Base-by-base conservation (phyloP, 2,113 vertebrate species). In the Piaya cayana region DNA sequence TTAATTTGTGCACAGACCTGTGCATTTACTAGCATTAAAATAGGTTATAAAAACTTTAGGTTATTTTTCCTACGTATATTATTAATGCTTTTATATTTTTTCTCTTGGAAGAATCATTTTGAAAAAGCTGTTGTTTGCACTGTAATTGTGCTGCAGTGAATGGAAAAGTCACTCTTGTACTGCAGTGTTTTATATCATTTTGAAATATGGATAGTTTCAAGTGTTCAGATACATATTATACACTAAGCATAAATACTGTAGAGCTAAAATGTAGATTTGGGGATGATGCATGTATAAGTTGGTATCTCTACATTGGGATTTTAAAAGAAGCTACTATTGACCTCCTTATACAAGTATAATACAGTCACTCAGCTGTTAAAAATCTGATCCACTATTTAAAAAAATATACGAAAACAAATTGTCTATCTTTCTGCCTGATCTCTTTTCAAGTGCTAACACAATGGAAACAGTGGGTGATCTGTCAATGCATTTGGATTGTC, bases 401-500 rank as follows among this genome's bases (percentile, higher is more conserved):
- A 97, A 97, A 97, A 97, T 95, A 98, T 98, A 98, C 96, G 97
- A 97, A 98, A 98, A 97, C 98, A 98, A 98, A 98, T 98, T 98
- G 96, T 98, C 97, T 98, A 55, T 98, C 97, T 98, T 98, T 98
- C 98, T 98, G 98, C 97, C 97, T 98, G 97, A 98, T 98, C 97
- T 98, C 97, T 97, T 98, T 97, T 98, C 96, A 98, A 97, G 97
- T 98, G 96, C 95, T 97, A 97, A 98, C 98, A 98, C 97, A 98
- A 97, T 98, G 96, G 97, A 96, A 98, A 97, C 98, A 98, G 97
- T 98, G 98, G 98, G 98, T 98, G 97, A 98, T 98, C 98, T 97
- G 98, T 98, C 98, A 98, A 15, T 98, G 97, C 97, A 97, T 98
- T 98, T 98, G 97, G 97, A 97, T 98, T 98, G 98, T 98, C 95